These are phyloP conservation scores for Pheucticus melanocephalus DNA, from an alignment of 2,113 vertebrate genomes.

Conservation along the genomic window DNA sequence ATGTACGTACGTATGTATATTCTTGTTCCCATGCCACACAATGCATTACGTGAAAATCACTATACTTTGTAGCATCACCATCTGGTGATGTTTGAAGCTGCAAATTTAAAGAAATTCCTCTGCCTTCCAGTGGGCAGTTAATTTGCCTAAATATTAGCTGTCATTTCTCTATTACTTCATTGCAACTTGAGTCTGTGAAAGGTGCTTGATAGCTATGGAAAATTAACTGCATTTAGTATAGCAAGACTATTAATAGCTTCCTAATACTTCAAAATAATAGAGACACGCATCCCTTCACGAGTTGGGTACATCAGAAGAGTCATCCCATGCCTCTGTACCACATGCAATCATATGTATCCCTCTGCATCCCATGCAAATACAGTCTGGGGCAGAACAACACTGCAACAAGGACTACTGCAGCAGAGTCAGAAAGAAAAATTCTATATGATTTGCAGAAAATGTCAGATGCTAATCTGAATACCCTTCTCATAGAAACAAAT, in stretches of 20 bases:
- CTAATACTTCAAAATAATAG: neutral
- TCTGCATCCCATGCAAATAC: neutral
- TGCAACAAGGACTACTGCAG: neutral
- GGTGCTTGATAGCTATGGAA: neutral
- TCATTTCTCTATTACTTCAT: neutral
- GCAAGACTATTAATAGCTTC: neutral
- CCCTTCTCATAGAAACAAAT: neutral
- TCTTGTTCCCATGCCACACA: neutral
- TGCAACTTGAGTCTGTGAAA: neutral
- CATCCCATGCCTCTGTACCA: neutral
- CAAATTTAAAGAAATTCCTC: neutral
- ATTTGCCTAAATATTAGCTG: neutral
- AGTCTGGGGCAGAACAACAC: neutral
- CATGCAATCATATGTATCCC: neutral
- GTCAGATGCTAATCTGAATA: neutral
- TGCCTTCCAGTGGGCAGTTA: neutral
- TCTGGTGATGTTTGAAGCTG: neutral
- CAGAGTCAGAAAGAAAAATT: neutral
- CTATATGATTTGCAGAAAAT: neutral
- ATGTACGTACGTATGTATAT: rapidly evolving
- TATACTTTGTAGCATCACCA: neutral
- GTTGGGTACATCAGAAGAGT: neutral
- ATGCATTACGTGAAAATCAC: neutral
- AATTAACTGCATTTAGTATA: neutral
- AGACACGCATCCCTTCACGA: neutral